Evolutionary conservation across 2,797 vertebrate species (phyloP).

Genomic region (Cetoscarus ocellatus): DNA sequence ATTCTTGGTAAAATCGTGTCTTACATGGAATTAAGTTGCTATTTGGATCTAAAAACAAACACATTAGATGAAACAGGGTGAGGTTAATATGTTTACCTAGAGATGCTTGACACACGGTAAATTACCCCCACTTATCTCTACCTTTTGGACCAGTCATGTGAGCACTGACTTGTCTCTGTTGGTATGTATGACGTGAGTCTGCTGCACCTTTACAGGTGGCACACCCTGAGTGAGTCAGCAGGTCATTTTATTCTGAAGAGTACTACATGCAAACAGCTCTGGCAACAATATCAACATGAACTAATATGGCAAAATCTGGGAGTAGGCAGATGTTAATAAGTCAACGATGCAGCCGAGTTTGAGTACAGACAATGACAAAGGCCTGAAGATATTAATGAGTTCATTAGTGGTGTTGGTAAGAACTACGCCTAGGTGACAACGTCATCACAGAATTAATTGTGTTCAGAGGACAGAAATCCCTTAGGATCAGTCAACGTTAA

Average conservation of each 20-base stretch:
- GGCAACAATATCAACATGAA: background rate
- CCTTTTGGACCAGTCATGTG: background rate
- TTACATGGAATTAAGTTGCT: background rate
- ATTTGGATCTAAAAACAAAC: background rate
- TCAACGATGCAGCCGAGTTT: background rate
- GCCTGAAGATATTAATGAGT: too few species aligned
- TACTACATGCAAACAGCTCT: conserved; percentile 25
- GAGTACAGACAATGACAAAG: too few species aligned
- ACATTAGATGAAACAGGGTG: background rate
- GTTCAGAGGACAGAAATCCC: too few species aligned
- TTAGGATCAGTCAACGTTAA: too few species aligned
- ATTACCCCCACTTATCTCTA: conserved; percentile 8
- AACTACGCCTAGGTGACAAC: too few species aligned
- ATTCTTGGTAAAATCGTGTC: background rate
- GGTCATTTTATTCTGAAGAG: conserved; percentile 29
- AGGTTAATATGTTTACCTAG: conserved; percentile 1
- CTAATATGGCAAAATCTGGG: background rate
- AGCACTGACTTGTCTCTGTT: conserved; percentile 36
- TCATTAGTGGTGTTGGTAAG: too few species aligned
- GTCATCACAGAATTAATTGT: too few species aligned
- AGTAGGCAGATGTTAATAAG: background rate
- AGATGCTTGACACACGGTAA: background rate
- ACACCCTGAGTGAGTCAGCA: conserved; percentile 65
- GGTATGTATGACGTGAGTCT: conserved; percentile 60
- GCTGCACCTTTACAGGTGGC: conserved; percentile 73